Base-by-base conservation (phyloP, 2,888 invertebrate species). In the Andrena chrysosceles region DNA sequence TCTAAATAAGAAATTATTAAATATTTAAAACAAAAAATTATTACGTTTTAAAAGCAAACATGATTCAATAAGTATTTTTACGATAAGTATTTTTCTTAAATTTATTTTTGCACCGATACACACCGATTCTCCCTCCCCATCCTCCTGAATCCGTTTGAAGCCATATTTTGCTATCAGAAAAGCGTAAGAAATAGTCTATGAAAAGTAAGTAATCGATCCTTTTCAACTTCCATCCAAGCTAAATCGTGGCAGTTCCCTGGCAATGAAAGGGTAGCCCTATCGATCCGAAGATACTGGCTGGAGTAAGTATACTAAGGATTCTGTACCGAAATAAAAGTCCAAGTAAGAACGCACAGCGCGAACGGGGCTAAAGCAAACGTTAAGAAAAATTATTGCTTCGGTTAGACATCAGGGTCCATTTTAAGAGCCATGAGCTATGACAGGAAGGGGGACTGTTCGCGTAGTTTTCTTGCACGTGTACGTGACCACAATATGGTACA, bases 351-450 rank as follows among this genome's bases (percentile, higher is more conserved):
- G 23, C 16, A 49, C n/a, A 72, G 56, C 26, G 49, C 4, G 35
- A 52, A 52, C n/a, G 29, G 31, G 42, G 54, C 59, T 35, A 33
- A 68, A 67, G 81, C 54, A 80, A 80, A 67, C 82, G 79, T 86
- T 78, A 35, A 48, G 54, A 70, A 74, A 84, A 86, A 86, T 86
- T 84, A 86, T 74, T 83, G 68, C 64, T 76, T 35, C 76, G 75
- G 82, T 77, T 68, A 52, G 76, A 78, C 62, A 81, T 75, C 54
- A 54, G 60, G 63, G 59, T 72, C 68, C 70, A 42, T 73, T 59
- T 69, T 63, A 56, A 49, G 54, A 56, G 62, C 31, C 62, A 54
- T 49, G 66, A 52, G 63, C 52, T 77, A 71, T 68, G 71, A 77
- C 72, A 73, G 60, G 23, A 54, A 29, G 26, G 16, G 75, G 49